Base-by-base conservation (phyloP, 64 coral and sea anemone species). In the Porites lutea region DNA sequence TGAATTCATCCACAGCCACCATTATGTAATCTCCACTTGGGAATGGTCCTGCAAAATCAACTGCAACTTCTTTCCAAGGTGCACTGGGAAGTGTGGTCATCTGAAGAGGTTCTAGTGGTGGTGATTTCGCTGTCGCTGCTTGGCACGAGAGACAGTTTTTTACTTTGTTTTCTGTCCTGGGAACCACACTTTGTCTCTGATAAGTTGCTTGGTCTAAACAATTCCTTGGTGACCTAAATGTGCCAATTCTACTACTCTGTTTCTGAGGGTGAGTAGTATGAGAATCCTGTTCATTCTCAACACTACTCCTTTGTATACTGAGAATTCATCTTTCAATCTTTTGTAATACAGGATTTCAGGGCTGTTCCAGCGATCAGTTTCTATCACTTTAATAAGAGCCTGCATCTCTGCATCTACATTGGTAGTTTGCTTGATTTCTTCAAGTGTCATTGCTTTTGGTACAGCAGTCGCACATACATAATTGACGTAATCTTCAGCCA, bases 391-490 rank as follows among this genome's bases (percentile, higher is more conserved):
- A 59, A 84, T 83, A 18, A 83, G 3, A 47, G 80, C 6, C 47
- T 83, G 61, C 44, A 83, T 47, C 64, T 46, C 61, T 47, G 61
- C 43, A 43, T 83, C 80, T 37, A 37, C 27, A 0, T 37, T 1
- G 27, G 27, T 37, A 37, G 27, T 37, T 37, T 37, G 27, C 53
- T 75, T 82, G 48, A 93, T 71, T 23, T 89, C 78, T 88, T 89
- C 66, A 46, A 73, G 75, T 74, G 77, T 88, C 86, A 94, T 89
- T 6, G 86, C 86, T 72, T 94, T 94, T 60, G 92, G 86, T 48
- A 83, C 65, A 21, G 86, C 63, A 3, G 73, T 81, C 15, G 15
- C 74, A 22, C 75, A 82, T 15, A 94, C 64, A 46, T 88, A 93
- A 75, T 88, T 82, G 12, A 82, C 74, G 55, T 93, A 93, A 19